Base-by-base conservation (phyloP, 2,888 invertebrate genomes). In the Spodoptera littoralis region DNA sequence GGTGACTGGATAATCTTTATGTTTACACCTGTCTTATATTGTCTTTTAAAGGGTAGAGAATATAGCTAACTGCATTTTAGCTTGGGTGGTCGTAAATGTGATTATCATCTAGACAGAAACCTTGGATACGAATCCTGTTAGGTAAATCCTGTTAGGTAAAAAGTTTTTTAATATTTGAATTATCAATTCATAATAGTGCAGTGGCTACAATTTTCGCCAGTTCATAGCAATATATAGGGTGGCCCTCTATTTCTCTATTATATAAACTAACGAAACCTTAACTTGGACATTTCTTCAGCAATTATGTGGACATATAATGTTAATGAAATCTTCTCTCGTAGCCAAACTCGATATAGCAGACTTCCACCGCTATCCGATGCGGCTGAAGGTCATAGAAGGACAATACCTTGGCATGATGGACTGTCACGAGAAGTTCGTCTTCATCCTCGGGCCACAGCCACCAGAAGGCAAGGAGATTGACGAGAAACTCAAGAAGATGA, bases 371-470 rank as follows among this genome's bases (percentile, higher is more conserved):
- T 90, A 91, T 79, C 90, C 89, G 4, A 89, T 92, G 90, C 84
- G 90, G 9, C 74, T 93, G 72, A 92, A 91, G 76, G 79, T 89
- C 11, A 84, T 92, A 36, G 90, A 91, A 51, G 80, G 81, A 3
- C 85, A 86, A 51, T 91, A 90, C 76, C 81, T 93, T 1, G 90
- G 87, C 46, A 90, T 92, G 91, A 91, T 92, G 90, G 92, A 92
- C 80, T 92, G 93, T 62, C 88, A 88, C 62, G 92, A 92, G 73
- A 90, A 89, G 76, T 90, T 90, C 66, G 87, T 91, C 22, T 91
- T 92, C 77, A 80, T 92, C 43, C 75, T 93, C 44, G 90, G 89
- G 24, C 89, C 86, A 68, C 88, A 90, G 53, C 85, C 84, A 1
- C 86, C 87, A 0, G 83, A 84, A 45, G 87, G 85, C 47, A 84